Percentiles rank a stretch among this genome's conserved stretches.
Conservation (phyloP, 1,140 invertebrate genomes). For the Heliconius hermathena region DNA sequence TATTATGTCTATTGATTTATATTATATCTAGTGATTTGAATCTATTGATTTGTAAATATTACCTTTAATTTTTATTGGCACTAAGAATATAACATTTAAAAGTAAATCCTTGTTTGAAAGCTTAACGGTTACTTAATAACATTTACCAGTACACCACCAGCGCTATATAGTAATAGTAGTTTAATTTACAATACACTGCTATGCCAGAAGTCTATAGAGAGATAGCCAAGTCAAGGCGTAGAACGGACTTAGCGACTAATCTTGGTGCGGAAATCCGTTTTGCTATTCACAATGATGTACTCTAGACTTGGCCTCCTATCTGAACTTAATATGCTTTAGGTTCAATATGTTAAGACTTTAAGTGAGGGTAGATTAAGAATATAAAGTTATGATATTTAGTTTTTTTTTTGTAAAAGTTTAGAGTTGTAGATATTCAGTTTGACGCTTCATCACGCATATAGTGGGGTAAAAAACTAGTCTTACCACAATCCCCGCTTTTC, state of each 20-base stretch:
- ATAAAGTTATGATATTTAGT: too few relatives aligned
- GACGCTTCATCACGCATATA: too few relatives aligned
- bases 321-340: background rate
- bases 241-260: conserved; percentile 19
- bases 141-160: too few relatives aligned
- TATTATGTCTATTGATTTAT: too few relatives aligned
- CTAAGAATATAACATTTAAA: background rate
- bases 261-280: conserved; percentile 14
- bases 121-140: background rate
- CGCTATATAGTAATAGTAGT: background rate
- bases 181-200: background rate
- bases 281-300: conserved; percentile 8
- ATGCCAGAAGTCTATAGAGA: conserved; percentile 2
- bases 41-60: too few relatives aligned
- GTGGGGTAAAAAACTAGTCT: too few relatives aligned
- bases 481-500: too few relatives aligned
- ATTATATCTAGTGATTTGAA: too few relatives aligned
- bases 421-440: too few relatives aligned
- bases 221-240: conserved; percentile 23
- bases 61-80: too few relatives aligned
- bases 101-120: background rate
- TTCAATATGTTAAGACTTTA: background rate
- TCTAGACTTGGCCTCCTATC: background rate
- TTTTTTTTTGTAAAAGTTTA: too few relatives aligned
- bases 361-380: too few relatives aligned